Evolutionary conservation across 2,888 invertebrate genomes (phyloP), one percentile per base, ranked within the genome.

Genomic region (Biston betularia): DNA sequence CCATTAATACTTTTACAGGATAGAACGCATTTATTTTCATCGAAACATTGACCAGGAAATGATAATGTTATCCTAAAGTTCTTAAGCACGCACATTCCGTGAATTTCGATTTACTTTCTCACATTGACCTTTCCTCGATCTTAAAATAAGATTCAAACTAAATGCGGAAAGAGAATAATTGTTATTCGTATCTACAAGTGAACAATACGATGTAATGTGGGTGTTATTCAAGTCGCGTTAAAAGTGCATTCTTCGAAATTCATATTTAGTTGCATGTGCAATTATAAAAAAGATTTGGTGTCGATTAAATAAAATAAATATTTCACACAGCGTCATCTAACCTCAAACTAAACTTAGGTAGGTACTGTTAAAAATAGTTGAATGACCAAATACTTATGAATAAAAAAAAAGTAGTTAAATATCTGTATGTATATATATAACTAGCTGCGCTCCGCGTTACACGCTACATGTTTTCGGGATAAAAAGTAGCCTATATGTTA

Each of bases 91-190:
- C 49, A 58, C 40, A 63, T 63, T 63, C 58, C 58, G 14, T 59
- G 67, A 58, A 67, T 49, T 67, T 55, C 12, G 44, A 45, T 35
- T 67, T 24, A 63, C 60, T 71, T 69, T 71, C 71, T 14, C 65
- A 54, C 6, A 0, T 24, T 65, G 71, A 67, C 67, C 60, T 71
- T 69, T 71, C 69, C 69, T 69, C 24, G 46, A 60, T 52, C 63
- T 61, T 60, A 63, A 57, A 62, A 65, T 61, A 64, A 65, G 63
- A 45, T 58, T 59, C 52, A 63, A 67, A 65, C 38, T 50, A 62
- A 56, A 33, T 35, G 42, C 65, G 61, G 65, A 71, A 65, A 62
- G 46, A 58, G 54, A 61, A 55, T 59, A 63, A 58, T 58, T 40
- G 58, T 15, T n/a, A 49, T 56, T 52, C n/a, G 14, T n/a, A 49